Conservation (phyloP, 1,140 invertebrate species). For the Bilobella aurantiaca region DNA sequence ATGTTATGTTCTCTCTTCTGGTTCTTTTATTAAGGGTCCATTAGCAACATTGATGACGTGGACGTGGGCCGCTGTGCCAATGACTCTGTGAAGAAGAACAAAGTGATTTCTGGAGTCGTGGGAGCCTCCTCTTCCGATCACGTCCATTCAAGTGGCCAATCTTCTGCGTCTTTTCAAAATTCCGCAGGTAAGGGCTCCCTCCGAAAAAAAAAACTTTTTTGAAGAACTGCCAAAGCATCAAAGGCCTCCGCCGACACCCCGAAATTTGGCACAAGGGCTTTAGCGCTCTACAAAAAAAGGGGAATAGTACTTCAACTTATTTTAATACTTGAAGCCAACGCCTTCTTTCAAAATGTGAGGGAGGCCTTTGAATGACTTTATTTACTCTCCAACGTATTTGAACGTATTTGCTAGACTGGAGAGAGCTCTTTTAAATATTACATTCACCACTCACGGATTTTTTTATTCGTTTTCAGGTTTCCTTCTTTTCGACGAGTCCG, state of each 20-base stretch:
- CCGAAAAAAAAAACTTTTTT: too few species aligned
- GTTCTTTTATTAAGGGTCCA: slow-evolving; percentile 63
- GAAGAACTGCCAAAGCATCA: too few species aligned
- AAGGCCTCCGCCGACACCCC: too few species aligned
- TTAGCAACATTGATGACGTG: slow-evolving; percentile 80
- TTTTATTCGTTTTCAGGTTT: slow-evolving; percentile 55
- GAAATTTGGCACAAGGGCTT: too few species aligned
- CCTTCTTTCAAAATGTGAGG: too few species aligned
- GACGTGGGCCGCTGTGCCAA: slow-evolving; percentile 63
- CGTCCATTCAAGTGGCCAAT: slow-evolving; percentile 92
- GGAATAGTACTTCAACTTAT: too few species aligned
- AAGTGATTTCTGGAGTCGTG: slow-evolving; percentile 90
- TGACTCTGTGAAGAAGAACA: slow-evolving; percentile 56
- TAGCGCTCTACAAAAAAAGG: too few species aligned
- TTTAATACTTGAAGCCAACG: too few species aligned
- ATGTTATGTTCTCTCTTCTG: too few species aligned
- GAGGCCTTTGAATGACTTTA: background rate
- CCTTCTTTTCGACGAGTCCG: slow-evolving; percentile 89
- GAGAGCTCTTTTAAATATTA: too few species aligned
- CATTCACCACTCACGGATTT: background rate
- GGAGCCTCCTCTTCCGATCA: slow-evolving; percentile 88
- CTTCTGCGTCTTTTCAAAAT: slow-evolving; percentile 85
- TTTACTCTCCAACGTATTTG: background rate
- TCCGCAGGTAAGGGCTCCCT: slow-evolving; percentile 75
- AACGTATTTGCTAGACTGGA: too few species aligned